Percentiles rank a stretch among this genome's conserved stretches.
phyloP scores from a whole-genome alignment of 2,113 vertebrate species.

The Thymallus thymallus region DNA sequence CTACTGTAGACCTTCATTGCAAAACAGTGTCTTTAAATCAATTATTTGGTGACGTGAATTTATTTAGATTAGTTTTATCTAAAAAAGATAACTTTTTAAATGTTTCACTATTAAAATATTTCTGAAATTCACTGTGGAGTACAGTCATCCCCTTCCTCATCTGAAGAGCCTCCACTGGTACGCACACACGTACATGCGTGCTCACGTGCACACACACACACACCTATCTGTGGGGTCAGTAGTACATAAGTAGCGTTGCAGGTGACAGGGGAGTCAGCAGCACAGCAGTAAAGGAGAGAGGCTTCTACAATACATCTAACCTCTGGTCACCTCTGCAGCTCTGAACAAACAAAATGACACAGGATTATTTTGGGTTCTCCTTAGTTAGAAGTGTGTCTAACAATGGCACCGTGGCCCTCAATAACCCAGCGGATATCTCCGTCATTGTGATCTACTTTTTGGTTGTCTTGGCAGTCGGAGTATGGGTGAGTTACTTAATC shows the following conservation, averaged over 20 bases:
- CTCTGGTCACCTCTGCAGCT: neutral
- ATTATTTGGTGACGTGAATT: no score
- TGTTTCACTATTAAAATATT: no score
- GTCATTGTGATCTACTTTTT: slow-evolving; percentile 93
- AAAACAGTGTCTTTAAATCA: no score
- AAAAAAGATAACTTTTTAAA: no score
- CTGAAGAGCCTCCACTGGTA: neutral
- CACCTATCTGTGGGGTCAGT: slow-evolving; percentile 5
- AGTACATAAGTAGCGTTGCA: slow-evolving; percentile 35
- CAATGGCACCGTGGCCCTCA: slow-evolving; percentile 50
- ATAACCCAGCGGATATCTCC: slow-evolving; percentile 88
- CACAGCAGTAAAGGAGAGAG: slow-evolving; percentile 6
- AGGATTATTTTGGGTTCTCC: slow-evolving; percentile 66
- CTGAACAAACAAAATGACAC: slow-evolving; percentile 54
- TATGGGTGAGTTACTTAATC: slow-evolving; percentile 83
- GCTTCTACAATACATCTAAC: slow-evolving; percentile 3
- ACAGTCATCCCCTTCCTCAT: no score
- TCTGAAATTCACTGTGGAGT: no score
- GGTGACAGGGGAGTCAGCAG: slow-evolving; percentile 25
- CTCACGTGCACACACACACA: slow-evolving; percentile 22
- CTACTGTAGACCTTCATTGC: no score
- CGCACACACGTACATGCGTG: neutral
- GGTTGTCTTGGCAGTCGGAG: slow-evolving; percentile 87
- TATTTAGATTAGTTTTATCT: no score
- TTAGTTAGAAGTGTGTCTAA: slow-evolving; percentile 6